Conservation (phyloP, 2,797 vertebrate species). For the Arctocebus calabarensis region DNA sequence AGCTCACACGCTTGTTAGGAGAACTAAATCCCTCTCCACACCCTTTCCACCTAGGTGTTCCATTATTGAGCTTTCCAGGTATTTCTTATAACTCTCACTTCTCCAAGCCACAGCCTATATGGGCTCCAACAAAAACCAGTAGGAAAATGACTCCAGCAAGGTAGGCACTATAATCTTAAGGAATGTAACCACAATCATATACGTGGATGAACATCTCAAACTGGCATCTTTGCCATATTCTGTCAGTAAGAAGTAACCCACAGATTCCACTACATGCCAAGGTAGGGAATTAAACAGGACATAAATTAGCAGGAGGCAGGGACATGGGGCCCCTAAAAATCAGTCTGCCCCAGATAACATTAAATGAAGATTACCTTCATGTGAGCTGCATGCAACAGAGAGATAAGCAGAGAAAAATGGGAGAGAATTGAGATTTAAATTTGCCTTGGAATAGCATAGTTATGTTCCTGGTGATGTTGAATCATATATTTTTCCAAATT, state of each 20-base stretch:
- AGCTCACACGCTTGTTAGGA: too few relatives aligned
- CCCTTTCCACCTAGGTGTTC: too few relatives aligned
- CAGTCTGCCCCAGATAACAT: background rate
- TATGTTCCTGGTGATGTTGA: background rate
- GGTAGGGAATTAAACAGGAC: background rate
- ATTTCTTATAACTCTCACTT: too few relatives aligned
- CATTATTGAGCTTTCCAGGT: too few relatives aligned
- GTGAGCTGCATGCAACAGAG: background rate
- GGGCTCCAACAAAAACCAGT: background rate
- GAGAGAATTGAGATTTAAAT: background rate
- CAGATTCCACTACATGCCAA: background rate
- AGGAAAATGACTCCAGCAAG: background rate
- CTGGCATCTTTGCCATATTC: background rate
- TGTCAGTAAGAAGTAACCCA: background rate
- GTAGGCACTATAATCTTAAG: background rate
- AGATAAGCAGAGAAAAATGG: background rate
- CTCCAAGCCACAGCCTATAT: too few relatives aligned
- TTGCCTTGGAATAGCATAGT: background rate
- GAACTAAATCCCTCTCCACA: too few relatives aligned
- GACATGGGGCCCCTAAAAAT: background rate
- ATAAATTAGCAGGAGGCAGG: background rate
- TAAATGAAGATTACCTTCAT: background rate
- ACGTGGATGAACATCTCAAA: background rate
- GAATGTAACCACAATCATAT: background rate
- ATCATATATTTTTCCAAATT: background rate